Conservation (phyloP, 2,888 invertebrate species). For the Psylliodes chrysocephalus region DNA sequence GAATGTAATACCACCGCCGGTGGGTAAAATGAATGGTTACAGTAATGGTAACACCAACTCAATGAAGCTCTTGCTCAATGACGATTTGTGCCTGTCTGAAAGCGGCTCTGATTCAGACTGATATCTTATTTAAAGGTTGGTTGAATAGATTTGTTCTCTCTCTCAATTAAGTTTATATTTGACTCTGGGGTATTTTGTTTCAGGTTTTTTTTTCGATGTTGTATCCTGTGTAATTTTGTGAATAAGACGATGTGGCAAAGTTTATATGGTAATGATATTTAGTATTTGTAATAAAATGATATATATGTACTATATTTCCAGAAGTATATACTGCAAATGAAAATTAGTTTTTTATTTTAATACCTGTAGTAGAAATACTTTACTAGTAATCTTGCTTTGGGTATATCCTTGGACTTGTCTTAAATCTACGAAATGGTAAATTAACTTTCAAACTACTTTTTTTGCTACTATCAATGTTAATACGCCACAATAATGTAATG, state of each 20-base stretch:
- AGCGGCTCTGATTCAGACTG: slow-evolving; percentile 76
- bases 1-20: slow-evolving; percentile 34
- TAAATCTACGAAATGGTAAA: no score
- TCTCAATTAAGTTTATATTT: no score
- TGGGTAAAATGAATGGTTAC: slow-evolving; percentile 59
- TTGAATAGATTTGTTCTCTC: neutral
- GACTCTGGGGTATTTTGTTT: slow-evolving; percentile 13
- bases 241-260: slow-evolving; percentile 48
- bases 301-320: slow-evolving; percentile 53
- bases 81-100: slow-evolving; percentile 88
- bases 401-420: no score
- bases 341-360: neutral
- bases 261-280: slow-evolving; percentile 49
- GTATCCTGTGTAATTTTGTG: slow-evolving; percentile 38
- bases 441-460: no score
- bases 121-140: slow-evolving; percentile 25
- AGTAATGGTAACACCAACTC: slow-evolving; percentile 64
- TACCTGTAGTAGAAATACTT: no score
- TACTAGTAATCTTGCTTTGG: no score
- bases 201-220: slow-evolving; percentile 26
- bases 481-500: no score
- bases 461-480: no score
- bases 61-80: slow-evolving; percentile 70
- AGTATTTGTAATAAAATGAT: slow-evolving; percentile 48
- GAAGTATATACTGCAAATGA: slow-evolving; percentile 48